Percentiles rank a stretch among this genome's conserved stretches.
Conservation (phyloP, 2,888 invertebrate genomes). For the Ormyrus labotus region DNA sequence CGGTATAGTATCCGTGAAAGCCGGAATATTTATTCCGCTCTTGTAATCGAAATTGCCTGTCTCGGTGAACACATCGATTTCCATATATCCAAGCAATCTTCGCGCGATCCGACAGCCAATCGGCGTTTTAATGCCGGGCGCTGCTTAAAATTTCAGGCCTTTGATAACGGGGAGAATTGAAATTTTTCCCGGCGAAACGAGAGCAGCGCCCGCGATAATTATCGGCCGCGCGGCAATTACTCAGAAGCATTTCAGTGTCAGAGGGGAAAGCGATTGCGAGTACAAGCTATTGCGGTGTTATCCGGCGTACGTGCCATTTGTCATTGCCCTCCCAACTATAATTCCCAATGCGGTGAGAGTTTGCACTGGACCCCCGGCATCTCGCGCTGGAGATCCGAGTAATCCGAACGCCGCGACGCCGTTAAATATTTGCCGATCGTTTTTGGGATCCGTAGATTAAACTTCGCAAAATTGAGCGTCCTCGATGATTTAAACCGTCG, state of each 20-base stretch:
- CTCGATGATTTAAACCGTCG: slow-evolving; percentile 10
- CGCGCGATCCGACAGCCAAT: too few relatives aligned
- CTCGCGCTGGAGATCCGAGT: neutral
- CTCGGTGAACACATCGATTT: too few relatives aligned
- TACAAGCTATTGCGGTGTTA: slow-evolving; percentile 25
- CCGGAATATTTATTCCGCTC: too few relatives aligned
- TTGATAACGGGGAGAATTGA: neutral
- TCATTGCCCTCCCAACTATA: slow-evolving; percentile 33
- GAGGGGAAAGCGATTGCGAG: slow-evolving; percentile 15
- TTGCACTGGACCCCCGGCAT: neutral
- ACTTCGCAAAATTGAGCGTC: slow-evolving; percentile 40
- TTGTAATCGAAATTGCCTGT: too few relatives aligned
- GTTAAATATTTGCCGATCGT: slow-evolving; percentile 52
- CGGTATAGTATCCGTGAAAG: too few relatives aligned
- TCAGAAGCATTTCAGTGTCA: slow-evolving; percentile 2
- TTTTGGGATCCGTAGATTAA: slow-evolving; percentile 19
- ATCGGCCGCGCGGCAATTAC: slow-evolving; percentile 33
- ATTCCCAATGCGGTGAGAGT: slow-evolving; percentile 41
- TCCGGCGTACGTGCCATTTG: slow-evolving; percentile 37
- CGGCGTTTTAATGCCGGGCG: too few relatives aligned
- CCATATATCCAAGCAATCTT: too few relatives aligned
- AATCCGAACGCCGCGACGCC: slow-evolving; percentile 11
- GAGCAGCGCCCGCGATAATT: slow-evolving; percentile 1
- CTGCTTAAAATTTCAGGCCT: too few relatives aligned
- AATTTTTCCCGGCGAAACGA: slow-evolving; percentile 16